These are phyloP conservation scores for Elgaria multicarinata DNA, from an alignment of 2,113 vertebrate species.

Conservation along the genomic window DNA sequence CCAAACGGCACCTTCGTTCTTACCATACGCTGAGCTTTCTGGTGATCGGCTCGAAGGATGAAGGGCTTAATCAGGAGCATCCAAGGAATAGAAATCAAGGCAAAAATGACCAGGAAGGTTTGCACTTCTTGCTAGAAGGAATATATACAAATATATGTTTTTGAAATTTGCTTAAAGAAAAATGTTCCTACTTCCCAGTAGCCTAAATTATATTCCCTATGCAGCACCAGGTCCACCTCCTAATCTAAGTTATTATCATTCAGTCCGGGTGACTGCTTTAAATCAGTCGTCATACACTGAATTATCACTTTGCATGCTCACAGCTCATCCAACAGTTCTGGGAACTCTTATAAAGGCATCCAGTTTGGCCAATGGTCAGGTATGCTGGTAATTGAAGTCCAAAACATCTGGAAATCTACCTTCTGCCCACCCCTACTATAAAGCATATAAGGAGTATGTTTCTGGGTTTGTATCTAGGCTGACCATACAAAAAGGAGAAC, in stretches of 20 bases:
- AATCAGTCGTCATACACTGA: neutral
- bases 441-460: neutral
- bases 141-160: neutral
- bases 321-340: neutral
- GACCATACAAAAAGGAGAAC: no score
- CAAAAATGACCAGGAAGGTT: constrained; percentile 82
- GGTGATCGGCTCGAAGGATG: constrained; percentile 77
- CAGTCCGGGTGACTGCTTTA: neutral
- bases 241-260: neutral
- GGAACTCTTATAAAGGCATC: neutral
- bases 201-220: no score
- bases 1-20: neutral
- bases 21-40: constrained; percentile 72
- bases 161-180: neutral
- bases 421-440: no score
- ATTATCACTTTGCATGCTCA: no score
- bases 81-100: constrained; percentile 83
- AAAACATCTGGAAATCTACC: no score
- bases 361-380: no score
- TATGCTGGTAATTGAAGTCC: no score
- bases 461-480: neutral
- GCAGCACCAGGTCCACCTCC: neutral
- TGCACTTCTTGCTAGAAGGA: constrained; percentile 80
- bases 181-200: no score
- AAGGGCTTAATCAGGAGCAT: constrained; percentile 87